Evolutionary conservation across 2,888 invertebrate genomes (phyloP).

Genomic region (Aromia moschata): DNA sequence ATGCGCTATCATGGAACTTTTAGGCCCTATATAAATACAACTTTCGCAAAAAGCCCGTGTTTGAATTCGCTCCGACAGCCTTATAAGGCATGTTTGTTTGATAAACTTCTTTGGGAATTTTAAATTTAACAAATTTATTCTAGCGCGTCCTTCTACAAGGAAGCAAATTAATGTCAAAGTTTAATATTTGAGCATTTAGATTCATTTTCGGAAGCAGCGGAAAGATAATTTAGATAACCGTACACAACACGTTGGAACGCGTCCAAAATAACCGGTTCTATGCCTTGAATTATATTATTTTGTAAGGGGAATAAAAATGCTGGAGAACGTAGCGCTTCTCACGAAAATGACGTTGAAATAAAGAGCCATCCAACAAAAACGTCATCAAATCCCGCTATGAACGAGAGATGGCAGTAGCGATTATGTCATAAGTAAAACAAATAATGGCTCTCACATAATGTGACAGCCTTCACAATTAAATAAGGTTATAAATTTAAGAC

Average conservation of each 20-base stretch:
- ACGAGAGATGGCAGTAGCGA: no score
- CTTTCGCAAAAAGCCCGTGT: constrained; percentile 6
- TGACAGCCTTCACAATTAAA: no score
- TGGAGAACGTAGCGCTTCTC: no score
- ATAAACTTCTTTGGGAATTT: constrained; percentile 7
- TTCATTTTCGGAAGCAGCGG: background rate
- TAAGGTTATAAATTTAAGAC: no score
- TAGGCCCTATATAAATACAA: constrained; percentile 13
- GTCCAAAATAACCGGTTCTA: background rate
- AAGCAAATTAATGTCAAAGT: constrained; percentile 5
- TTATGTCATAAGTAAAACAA: no score
- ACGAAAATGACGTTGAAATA: no score
- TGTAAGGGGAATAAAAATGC: background rate
- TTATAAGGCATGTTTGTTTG: constrained; percentile 10
- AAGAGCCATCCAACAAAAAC: no score
- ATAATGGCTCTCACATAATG: no score
- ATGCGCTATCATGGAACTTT: constrained; percentile 16
- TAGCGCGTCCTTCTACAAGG: background rate
- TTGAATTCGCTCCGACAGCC: constrained; percentile 8
- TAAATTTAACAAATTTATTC: constrained; percentile 9
- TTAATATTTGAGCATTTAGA: constrained; percentile 4
- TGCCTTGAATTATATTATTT: background rate
- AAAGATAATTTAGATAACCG: constrained; percentile 1
- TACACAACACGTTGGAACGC: constrained; percentile 1
- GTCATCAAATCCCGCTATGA: no score